Conservation (phyloP, 2,797 vertebrate genomes). For the Psittacula echo region DNA sequence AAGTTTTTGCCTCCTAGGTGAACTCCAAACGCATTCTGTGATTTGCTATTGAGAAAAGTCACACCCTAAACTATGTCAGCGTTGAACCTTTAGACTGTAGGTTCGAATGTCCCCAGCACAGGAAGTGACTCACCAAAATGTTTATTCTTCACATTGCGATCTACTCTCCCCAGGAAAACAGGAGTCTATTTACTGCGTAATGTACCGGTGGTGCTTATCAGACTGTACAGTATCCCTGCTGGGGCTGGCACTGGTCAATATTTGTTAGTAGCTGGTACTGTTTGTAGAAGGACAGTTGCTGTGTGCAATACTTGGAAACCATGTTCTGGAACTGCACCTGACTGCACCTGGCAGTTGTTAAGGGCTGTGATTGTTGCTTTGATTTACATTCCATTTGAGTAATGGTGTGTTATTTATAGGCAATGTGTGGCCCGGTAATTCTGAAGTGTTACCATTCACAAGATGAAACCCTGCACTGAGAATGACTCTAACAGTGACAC, state of each 20-base stretch:
- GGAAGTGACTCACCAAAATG: conserved; percentile 44
- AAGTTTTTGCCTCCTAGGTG: neutral
- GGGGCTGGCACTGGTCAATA: neutral
- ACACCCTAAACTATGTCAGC: neutral
- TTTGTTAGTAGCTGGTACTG: neutral
- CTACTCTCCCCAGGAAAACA: neutral
- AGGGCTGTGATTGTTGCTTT: neutral
- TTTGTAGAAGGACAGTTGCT: neutral
- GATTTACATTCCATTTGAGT: neutral
- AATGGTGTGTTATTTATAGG: neutral
- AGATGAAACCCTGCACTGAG: neutral
- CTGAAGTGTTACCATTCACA: neutral
- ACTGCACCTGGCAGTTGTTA: neutral
- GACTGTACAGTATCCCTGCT: neutral
- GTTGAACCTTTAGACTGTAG: neutral
- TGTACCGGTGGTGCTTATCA: neutral
- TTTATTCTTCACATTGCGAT: neutral
- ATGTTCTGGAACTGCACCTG: neutral
- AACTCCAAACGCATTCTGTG: neutral
- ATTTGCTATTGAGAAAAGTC: neutral
- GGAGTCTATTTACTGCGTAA: neutral
- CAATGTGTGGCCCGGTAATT: neutral
- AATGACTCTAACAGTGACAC: neutral
- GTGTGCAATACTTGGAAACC: neutral
- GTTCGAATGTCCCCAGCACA: neutral